Base-by-base conservation (phyloP, 1,140 invertebrate species). In the Diorhabda carinulata region DNA sequence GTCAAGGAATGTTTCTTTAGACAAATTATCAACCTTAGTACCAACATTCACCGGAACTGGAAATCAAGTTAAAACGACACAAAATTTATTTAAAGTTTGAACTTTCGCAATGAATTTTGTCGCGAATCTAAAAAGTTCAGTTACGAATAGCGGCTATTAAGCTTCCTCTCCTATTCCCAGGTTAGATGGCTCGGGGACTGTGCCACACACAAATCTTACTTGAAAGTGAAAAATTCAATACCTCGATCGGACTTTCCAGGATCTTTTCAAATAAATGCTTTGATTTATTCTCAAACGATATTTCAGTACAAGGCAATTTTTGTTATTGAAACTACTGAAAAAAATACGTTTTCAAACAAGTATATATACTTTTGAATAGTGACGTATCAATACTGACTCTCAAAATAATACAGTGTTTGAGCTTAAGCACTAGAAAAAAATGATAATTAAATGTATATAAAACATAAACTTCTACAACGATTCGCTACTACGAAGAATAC, bases 141-240 rank as follows among this genome's bases (percentile, higher is more conserved):
- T 52, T 52, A 52, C 47, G 47, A 52, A 52, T 52, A 52, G 47
- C 47, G 47, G 47, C 47, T 52, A 52, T 52, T 52, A 52, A 52
- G n/a, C 47, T 52, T n/a, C 47, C 47, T 52, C 6, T 52, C 47
- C 6, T 52, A 52, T 52, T 52, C 47, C 47, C 47, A 52, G 47
- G 47, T 52, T 52, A 52, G 6, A 52, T 4, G 47, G 47, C 47
- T 52, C 47, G 47, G 47, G 47, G 47, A 52, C 47, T 52, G n/a
- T 52, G 47, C 47, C 47, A 52, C 47, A 52, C 47, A 52, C 47
- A 52, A 52, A 52, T 52, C 47, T 52, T 52, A 52, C 47, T 52
- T 52, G 47, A 52, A 52, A 52, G 47, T 52, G 47, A 52, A 52
- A 52, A 52, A 52, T 52, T 52, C 47, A 52, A 52, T 52, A n/a